Conservation (phyloP, 2,797 vertebrate genomes). For the Tinamus major region DNA sequence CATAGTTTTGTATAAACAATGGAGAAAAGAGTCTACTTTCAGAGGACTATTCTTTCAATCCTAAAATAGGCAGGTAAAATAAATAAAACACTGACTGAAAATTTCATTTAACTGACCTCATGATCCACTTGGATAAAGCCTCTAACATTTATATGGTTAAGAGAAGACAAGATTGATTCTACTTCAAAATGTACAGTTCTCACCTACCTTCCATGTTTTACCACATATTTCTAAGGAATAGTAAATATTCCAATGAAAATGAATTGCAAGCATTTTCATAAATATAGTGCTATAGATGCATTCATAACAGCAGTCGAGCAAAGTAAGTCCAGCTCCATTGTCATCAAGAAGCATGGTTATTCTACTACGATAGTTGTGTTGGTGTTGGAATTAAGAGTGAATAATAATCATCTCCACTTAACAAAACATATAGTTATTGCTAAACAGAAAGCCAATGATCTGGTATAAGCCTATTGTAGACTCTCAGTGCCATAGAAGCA, state of each 20-base stretch:
- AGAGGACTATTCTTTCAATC: not conserved
- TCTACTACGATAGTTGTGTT: not conserved
- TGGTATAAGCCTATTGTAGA: not conserved
- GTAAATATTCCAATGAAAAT: constrained; percentile 38
- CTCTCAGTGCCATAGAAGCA: not conserved
- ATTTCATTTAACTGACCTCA: constrained; percentile 9
- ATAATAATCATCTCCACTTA: not conserved
- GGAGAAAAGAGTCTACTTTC: not conserved
- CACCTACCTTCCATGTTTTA: constrained; percentile 34
- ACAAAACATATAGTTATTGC: not conserved
- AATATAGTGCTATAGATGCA: not conserved
- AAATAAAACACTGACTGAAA: constrained; percentile 9
- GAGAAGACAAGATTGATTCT: constrained; percentile 35
- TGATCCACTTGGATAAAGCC: not conserved
- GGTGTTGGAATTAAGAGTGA: constrained; percentile 11
- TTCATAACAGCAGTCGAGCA: not conserved
- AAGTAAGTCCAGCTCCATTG: not conserved
- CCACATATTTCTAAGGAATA: not conserved
- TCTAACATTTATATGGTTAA: constrained; percentile 16
- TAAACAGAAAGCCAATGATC: constrained; percentile 24
- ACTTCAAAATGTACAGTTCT: constrained; percentile 33
- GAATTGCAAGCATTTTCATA: constrained; percentile 26
- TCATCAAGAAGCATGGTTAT: not conserved
- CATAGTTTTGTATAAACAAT: not conserved
- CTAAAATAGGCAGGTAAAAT: not conserved